Evolutionary conservation across 92 coral and sea anemone genomes (phyloP).

Genomic region (Meandrina meandrites): DNA sequence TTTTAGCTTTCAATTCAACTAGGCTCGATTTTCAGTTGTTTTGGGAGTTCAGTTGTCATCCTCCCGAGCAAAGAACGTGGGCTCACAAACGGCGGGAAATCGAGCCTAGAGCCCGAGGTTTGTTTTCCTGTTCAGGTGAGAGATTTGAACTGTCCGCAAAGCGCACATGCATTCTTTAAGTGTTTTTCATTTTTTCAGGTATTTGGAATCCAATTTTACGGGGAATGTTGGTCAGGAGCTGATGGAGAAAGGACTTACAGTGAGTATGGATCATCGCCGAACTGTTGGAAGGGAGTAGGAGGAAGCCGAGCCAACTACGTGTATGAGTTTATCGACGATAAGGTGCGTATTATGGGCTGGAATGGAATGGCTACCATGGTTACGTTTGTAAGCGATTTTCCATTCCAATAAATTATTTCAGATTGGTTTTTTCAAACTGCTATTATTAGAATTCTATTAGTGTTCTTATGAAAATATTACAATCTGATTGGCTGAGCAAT

Average conservation of each 20-base stretch:
- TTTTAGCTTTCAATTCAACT: too few species aligned
- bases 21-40: too few species aligned
- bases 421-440: too few species aligned
- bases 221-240: conserved; percentile 77
- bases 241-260: conserved; percentile 58
- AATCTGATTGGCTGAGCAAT: too few species aligned
- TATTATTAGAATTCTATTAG: too few species aligned
- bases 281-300: conserved; percentile 80
- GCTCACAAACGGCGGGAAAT: too few species aligned
- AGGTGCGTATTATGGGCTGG: background rate
- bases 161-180: background rate
- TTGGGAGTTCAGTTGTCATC: too few species aligned
- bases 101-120: too few species aligned
- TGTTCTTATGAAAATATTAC: too few species aligned
- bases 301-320: conserved; percentile 56
- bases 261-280: conserved; percentile 64
- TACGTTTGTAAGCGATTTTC: background rate
- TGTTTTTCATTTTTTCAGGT: background rate
- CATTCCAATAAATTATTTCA: background rate
- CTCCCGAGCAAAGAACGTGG: too few species aligned
- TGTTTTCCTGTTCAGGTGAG: background rate
- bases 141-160: too few species aligned
- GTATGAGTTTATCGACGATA: conserved; percentile 57
- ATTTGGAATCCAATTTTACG: conserved; percentile 55
- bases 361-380: too few species aligned